Conservation (phyloP, 1,140 invertebrate species). For the Dinoponera quadriceps region DNA sequence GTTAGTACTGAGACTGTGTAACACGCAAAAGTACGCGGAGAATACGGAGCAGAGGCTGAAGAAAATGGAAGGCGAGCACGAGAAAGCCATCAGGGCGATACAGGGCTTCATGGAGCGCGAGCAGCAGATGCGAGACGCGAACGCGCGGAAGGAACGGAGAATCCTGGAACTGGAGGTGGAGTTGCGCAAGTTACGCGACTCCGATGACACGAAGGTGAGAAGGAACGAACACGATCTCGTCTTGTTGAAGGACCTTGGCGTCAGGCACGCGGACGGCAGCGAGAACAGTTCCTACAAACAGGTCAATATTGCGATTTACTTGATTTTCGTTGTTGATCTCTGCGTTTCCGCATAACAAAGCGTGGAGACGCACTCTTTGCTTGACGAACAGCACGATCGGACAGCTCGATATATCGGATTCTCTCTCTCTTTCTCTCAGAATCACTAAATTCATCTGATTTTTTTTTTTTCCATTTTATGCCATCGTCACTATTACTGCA, state of each 20-base stretch:
- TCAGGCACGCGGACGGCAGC: conserved; percentile 72
- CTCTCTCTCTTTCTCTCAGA: conserved; percentile 78
- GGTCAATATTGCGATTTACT: conserved; percentile 77
- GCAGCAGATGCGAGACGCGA: conserved; percentile 73
- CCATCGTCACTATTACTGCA: conserved; percentile 72
- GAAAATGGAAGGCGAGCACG: conserved; percentile 78
- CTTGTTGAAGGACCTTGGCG: conserved; percentile 69
- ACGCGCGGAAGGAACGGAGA: conserved; percentile 79
- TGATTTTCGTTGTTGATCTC: conserved; percentile 45
- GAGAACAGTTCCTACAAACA: conserved; percentile 79
- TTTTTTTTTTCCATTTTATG: conserved; percentile 74
- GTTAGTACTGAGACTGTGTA: conserved; percentile 79
- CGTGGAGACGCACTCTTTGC: conserved; percentile 49
- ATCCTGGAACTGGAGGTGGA: conserved; percentile 77
- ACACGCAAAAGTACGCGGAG: conserved; percentile 74
- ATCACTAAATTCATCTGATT: conserved; percentile 65
- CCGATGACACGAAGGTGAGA: conserved; percentile 50
- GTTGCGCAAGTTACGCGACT: conserved; percentile 75
- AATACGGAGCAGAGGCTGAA: conserved; percentile 75
- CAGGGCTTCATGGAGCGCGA: conserved; percentile 82
- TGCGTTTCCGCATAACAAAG: conserved; percentile 65
- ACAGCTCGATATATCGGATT: conserved; percentile 55
- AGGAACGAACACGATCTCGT: conserved; percentile 56
- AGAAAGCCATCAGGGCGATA: conserved; percentile 81
- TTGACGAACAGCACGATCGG: neutral